phyloP scores from a whole-genome alignment of 2,113 vertebrate genomes.

The Rhabdomys dilectus region DNA sequence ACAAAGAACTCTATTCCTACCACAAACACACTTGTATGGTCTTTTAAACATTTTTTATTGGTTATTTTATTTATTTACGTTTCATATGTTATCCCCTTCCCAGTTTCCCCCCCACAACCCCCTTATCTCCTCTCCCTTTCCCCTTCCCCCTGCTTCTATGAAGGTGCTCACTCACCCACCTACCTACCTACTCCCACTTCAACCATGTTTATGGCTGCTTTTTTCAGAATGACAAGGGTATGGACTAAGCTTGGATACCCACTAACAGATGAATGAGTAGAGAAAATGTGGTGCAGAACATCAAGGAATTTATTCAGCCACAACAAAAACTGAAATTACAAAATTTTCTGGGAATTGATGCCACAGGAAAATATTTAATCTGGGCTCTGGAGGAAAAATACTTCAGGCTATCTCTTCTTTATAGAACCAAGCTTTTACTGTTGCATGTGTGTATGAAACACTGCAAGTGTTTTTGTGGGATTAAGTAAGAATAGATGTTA shows the following conservation, averaged over 20 bases:
- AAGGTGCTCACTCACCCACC: no score
- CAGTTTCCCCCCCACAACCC: no score
- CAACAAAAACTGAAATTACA: background rate
- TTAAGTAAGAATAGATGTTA: background rate
- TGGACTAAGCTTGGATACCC: background rate
- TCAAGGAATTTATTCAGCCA: background rate
- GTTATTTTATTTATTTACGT: no score
- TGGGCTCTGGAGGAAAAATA: background rate
- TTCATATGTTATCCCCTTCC: no score
- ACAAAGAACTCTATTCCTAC: background rate
- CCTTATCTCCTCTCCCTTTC: no score
- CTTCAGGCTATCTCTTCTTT: background rate
- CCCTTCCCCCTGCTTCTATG: no score
- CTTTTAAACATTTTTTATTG: no score
- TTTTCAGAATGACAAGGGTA: background rate
- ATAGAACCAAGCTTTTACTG: background rate
- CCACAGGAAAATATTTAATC: background rate
- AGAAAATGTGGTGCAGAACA: background rate
- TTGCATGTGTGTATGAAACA: background rate
- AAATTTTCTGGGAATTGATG: background rate
- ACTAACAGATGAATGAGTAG: background rate
- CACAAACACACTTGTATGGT: background rate
- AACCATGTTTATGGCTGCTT: background rate
- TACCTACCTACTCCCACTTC: no score
- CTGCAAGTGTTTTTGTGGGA: background rate